Percentiles rank a stretch among this genome's conserved stretches.
Evolutionary conservation across 2,888 invertebrate genomes (phyloP).

Genomic region (Sesamia inferens): DNA sequence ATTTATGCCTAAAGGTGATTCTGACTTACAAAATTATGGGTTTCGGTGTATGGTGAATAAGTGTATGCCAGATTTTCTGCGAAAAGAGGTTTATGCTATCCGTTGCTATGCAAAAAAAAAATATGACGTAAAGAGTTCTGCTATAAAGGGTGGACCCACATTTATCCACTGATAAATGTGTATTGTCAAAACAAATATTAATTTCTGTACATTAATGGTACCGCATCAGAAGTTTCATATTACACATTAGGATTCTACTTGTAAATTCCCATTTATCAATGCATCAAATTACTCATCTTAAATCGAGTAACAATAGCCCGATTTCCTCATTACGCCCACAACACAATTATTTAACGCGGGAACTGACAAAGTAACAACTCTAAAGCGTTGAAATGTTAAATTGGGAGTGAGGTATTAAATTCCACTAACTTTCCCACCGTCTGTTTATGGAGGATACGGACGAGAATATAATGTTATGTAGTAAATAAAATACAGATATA

Average conservation of each 20-base stretch:
- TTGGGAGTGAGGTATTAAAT: slow-evolving; percentile 73
- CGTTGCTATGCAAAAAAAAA: too few species aligned
- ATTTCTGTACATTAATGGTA: background rate
- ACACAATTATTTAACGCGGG: slow-evolving; percentile 68
- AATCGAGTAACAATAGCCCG: background rate
- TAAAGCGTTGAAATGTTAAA: slow-evolving; percentile 74
- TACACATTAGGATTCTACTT: background rate
- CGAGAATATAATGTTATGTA: slow-evolving; percentile 29
- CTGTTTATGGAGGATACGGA: slow-evolving; percentile 55
- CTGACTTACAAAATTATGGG: too few species aligned
- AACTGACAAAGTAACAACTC: slow-evolving; percentile 77
- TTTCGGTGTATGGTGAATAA: too few species aligned
- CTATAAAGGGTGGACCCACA: too few species aligned
- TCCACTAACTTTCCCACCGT: slow-evolving; percentile 58
- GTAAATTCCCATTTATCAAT: background rate
- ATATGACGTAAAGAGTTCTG: too few species aligned
- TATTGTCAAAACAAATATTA: background rate
- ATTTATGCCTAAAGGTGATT: too few species aligned
- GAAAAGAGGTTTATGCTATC: too few species aligned
- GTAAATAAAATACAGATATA: slow-evolving; percentile 27
- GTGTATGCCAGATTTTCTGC: too few species aligned
- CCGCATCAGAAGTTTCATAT: background rate
- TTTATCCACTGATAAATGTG: background rate
- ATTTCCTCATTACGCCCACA: slow-evolving; percentile 49
- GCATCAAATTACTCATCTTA: background rate